Evolutionary conservation across 2,888 invertebrate genomes (phyloP).

Genomic region (Teleogryllus oceanicus): DNA sequence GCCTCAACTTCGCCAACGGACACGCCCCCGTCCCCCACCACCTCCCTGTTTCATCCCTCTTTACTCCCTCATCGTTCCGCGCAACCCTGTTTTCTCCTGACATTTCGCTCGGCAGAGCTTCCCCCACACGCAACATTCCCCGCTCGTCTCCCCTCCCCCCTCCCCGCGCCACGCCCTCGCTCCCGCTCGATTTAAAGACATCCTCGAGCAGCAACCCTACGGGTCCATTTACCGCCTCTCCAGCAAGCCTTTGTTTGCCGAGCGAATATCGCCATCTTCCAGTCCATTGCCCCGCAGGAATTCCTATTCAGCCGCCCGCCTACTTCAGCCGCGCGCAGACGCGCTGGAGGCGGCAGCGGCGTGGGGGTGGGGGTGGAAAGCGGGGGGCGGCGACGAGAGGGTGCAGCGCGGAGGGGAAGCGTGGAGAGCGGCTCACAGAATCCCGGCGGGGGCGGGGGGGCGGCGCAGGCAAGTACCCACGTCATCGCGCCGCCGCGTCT

Average conservation of each 20-base stretch:
- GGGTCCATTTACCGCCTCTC: constrained; percentile 18
- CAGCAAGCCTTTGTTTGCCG: neutral
- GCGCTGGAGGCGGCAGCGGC: neutral
- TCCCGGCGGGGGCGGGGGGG: neutral
- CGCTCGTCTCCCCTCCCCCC: neutral
- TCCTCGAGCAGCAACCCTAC: neutral
- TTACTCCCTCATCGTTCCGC: too few species aligned
- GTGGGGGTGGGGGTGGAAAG: neutral
- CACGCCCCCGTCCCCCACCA: too few species aligned
- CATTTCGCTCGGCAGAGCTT: neutral
- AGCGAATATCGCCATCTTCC: constrained; percentile 9
- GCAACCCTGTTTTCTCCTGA: too few species aligned
- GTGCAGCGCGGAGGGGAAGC: neutral
- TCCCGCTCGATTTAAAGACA: constrained; percentile 1
- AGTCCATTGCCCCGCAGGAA: constrained; percentile 12
- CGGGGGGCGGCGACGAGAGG: too few species aligned
- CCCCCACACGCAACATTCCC: neutral
- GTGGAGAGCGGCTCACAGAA: neutral
- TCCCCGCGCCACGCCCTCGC: neutral
- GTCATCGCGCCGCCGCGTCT: neutral
- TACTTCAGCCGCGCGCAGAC: neutral
- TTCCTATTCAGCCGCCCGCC: constrained; percentile 11
- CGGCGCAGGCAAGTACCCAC: neutral
- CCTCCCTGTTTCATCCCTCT: too few species aligned
- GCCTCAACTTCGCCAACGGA: too few species aligned